Percentiles rank a stretch among this genome's conserved stretches.
phyloP scores from a whole-genome alignment of 1,140 invertebrate genomes.

The Stegodyphus dumicola region DNA sequence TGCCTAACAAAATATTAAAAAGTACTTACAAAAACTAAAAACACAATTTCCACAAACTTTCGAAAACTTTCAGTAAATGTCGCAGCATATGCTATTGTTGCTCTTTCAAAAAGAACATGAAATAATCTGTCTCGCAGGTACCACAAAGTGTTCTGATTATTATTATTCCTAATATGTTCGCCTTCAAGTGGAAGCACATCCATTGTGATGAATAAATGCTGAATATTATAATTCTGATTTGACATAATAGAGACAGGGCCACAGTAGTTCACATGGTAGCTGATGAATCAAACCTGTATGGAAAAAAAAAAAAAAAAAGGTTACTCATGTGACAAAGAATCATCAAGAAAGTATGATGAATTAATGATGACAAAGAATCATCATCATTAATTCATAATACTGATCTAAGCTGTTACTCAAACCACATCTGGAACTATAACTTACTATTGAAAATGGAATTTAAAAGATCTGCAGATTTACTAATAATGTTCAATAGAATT shows the following conservation, averaged over 20 bases:
- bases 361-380: too few species aligned
- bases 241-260: conserved; percentile 7
- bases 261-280: too few species aligned
- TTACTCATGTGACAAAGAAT: too few species aligned
- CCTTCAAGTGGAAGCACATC: conserved; percentile 27
- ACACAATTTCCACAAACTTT: conserved; percentile 89
- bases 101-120: conserved; percentile 93
- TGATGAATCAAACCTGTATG: too few species aligned
- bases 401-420: too few species aligned
- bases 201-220: conserved; percentile 24
- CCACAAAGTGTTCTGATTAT: conserved; percentile 41
- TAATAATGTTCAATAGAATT: too few species aligned
- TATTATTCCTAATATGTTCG: conserved; percentile 18
- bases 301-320: too few species aligned
- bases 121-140: conserved; percentile 89
- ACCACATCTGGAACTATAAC: too few species aligned
- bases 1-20: neutral
- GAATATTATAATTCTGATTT: conserved; percentile 11
- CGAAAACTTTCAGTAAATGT: conserved; percentile 87
- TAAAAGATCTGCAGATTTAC: too few species aligned
- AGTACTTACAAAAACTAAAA: conserved; percentile 81
- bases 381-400: too few species aligned
- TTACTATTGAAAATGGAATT: too few species aligned
- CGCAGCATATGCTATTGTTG: conserved; percentile 89
- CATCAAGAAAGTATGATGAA: too few species aligned